These are phyloP conservation scores for Himalopsyche tibetana DNA, from an alignment of 2,888 invertebrate genomes.

Conservation along the genomic window DNA sequence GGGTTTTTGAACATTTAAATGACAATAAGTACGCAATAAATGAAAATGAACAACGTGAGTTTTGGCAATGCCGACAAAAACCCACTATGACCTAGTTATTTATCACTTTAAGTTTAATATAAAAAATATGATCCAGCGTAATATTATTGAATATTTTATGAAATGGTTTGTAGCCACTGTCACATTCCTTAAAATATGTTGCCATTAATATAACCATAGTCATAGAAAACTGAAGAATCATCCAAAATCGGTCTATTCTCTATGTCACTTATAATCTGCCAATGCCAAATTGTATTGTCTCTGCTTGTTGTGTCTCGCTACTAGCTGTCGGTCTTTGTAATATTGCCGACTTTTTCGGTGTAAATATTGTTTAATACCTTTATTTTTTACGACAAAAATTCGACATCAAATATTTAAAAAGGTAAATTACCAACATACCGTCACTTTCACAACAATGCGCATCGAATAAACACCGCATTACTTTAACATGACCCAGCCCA, in stretches of 20 bases:
- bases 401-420: background rate
- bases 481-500: conserved; percentile 58
- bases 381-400: background rate
- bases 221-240: background rate
- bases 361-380: conserved; percentile 23
- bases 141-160: too few species aligned
- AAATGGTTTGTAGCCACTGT: background rate
- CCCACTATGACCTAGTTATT: too few species aligned
- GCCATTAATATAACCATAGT: background rate
- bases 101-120: too few species aligned
- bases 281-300: conserved; percentile 52
- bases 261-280: conserved; percentile 36
- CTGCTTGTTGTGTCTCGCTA: conserved; percentile 55
- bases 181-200: background rate
- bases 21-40: too few species aligned
- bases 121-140: too few species aligned
- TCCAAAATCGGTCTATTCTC: conserved; percentile 29
- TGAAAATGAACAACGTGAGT: too few species aligned
- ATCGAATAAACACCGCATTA: background rate
- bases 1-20: too few species aligned
- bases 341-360: conserved; percentile 53
- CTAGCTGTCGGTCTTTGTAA: conserved; percentile 48
- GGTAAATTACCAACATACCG: background rate
- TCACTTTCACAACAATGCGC: background rate
- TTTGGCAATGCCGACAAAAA: too few species aligned